These are phyloP conservation scores for Ovis canadensis DNA, from an alignment of 2,113 vertebrate genomes.

Conservation along the genomic window DNA sequence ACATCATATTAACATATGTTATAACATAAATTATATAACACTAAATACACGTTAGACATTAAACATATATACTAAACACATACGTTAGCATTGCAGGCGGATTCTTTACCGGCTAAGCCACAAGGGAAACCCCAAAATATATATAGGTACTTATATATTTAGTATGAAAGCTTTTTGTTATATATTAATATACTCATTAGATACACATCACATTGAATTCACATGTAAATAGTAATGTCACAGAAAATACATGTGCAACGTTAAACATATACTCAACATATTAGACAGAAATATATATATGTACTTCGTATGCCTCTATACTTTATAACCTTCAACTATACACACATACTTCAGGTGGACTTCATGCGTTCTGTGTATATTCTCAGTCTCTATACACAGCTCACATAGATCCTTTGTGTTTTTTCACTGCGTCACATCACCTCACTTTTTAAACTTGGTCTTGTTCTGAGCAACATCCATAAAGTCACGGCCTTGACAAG, in stretches of 20 bases:
- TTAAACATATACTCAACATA: background rate
- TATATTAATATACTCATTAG: background rate
- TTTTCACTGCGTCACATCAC: background rate
- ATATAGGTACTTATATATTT: background rate
- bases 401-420: background rate
- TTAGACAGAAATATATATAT: background rate
- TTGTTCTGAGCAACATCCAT: background rate
- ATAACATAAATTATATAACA: background rate
- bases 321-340: background rate
- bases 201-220: background rate
- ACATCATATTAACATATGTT: background rate
- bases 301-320: background rate
- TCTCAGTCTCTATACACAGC: background rate
- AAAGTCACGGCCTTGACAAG: fast-evolving
- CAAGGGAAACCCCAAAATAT: background rate
- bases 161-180: background rate
- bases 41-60: background rate
- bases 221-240: background rate
- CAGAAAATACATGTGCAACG: background rate
- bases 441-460: background rate
- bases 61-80: background rate
- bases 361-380: background rate
- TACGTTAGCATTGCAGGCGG: background rate
- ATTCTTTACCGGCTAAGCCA: background rate
- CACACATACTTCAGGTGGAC: background rate